A percentile compares a stretch with the other conserved stretches of the same genome.
Conservation (phyloP, 2,888 invertebrate genomes). For the Serripes groenlandicus region DNA sequence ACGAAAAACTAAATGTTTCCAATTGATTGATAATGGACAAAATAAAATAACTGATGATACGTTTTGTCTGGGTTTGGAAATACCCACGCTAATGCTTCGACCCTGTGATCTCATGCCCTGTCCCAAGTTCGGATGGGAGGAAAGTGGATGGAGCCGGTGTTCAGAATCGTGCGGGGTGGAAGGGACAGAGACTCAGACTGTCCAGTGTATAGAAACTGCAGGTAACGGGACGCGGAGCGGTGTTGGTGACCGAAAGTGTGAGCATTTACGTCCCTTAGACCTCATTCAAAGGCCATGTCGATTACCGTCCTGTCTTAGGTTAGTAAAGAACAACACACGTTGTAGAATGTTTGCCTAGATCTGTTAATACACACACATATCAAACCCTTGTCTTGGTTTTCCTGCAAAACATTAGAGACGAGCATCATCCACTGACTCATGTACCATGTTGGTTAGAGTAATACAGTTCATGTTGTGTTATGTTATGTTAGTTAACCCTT, state of each 20-base stretch:
- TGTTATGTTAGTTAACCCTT: too few species aligned
- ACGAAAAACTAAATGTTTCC: constrained; percentile 35
- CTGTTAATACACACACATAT: too few species aligned
- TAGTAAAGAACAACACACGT: background rate
- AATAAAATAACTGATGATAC: constrained; percentile 35
- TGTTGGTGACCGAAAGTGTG: constrained; percentile 28
- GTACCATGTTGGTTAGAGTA: too few species aligned
- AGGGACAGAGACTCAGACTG: constrained; percentile 48
- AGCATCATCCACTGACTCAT: too few species aligned
- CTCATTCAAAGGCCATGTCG: constrained; percentile 37
- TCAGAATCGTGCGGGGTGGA: constrained; percentile 69
- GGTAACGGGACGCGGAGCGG: constrained; percentile 15
- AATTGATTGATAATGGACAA: constrained; percentile 37
- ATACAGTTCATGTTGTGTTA: too few species aligned
- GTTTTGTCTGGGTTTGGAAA: constrained; percentile 33
- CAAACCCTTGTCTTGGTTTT: too few species aligned
- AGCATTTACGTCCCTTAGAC: background rate
- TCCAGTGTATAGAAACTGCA: constrained; percentile 30
- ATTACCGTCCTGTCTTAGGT: constrained; percentile 42
- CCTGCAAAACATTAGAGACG: too few species aligned
- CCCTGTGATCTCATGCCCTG: constrained; percentile 25
- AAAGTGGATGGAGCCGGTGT: constrained; percentile 72
- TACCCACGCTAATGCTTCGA: constrained; percentile 15
- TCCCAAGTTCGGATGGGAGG: constrained; percentile 68
- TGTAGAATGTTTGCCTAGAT: too few species aligned